Evolutionary conservation across 2,888 invertebrate species (phyloP), one percentile per base, ranked within the genome.

Genomic region (Eupithecia inturbata): DNA sequence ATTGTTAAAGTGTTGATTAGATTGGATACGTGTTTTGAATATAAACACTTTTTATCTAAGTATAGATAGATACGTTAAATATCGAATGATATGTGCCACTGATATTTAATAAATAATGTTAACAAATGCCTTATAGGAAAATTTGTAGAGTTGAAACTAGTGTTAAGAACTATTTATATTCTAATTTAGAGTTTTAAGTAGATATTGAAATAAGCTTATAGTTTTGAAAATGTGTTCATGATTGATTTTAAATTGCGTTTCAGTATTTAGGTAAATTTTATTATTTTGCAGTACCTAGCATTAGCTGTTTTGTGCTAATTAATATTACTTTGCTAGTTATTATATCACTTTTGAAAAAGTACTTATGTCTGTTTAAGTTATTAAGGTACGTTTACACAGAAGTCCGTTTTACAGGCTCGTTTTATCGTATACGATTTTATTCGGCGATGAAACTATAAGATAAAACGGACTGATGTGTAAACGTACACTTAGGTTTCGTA

Each of bases 21-120:
- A 53, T 45, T 60, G n/a, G n/a, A n/a, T n/a, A 19, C 9, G 19
- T 36, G 26, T 26, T 67, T 36, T 68, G 53, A 57, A 57, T 57
- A 33, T 6, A 14, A 22, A 22, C 49, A 53, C 10, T 45, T 45
- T 45, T 45, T 7, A 45, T 45, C 9, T 53, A 22, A 53, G 49
- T 10, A 53, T 53, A 16, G 16, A 33, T 33, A 49, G 26, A 26
- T 68, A 16, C 16, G 16, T 19, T 60, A 28, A 60, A 60, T 26
- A 53, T 41, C 41, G 33, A 63, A 22, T 36, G 64, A 64, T 64
- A 31, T 68, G 68, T 73, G 73, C 73, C 73, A 73, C 66, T 68
- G 28, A 31, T 28, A 16, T 57, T 57, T 53, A 66, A 10, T 60
- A 67, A 66, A 10, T 60, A 67, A 19, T 41, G 41, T 67, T 53